Evolutionary conservation across 2,888 invertebrate species (phyloP).

Genomic region (Fissipunctia ypsillon): DNA sequence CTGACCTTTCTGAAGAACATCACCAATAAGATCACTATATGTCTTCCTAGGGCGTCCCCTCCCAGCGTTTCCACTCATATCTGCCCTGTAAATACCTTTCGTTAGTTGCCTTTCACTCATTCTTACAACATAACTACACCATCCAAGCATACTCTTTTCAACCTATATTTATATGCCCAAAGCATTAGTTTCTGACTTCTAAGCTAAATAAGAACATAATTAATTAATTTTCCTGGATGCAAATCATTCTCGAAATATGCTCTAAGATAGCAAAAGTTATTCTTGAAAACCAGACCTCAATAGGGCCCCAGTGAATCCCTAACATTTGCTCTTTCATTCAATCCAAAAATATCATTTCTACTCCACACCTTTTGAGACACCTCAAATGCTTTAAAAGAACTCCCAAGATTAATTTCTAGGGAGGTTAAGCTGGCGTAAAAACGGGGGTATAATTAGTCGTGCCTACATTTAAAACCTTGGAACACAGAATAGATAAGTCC

Average conservation of each 20-base stretch:
- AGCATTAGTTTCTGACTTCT: background rate
- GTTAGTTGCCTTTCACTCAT: too few relatives aligned
- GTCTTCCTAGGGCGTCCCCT: too few relatives aligned
- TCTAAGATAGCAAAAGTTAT: background rate
- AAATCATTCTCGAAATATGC: background rate
- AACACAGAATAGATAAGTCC: background rate
- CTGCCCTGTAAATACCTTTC: too few relatives aligned
- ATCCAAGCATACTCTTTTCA: too few relatives aligned
- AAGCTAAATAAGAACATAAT: background rate
- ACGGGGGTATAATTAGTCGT: constrained; percentile 58
- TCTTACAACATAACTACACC: too few relatives aligned
- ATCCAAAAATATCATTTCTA: constrained; percentile 47
- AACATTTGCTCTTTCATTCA: constrained; percentile 35
- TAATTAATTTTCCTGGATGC: background rate
- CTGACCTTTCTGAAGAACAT: too few relatives aligned
- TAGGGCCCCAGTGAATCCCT: constrained; percentile 3
- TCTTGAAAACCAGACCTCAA: background rate
- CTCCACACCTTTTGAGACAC: constrained; percentile 40
- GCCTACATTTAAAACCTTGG: constrained; percentile 68
- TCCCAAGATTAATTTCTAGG: constrained; percentile 54
- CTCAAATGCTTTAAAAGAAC: constrained; percentile 51
- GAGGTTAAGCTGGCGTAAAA: constrained; percentile 61
- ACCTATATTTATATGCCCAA: background rate
- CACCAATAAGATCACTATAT: too few relatives aligned
- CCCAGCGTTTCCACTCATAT: too few relatives aligned